Evolutionary conservation across 2,113 vertebrate species (phyloP).

Genomic region (Redunca redunca): DNA sequence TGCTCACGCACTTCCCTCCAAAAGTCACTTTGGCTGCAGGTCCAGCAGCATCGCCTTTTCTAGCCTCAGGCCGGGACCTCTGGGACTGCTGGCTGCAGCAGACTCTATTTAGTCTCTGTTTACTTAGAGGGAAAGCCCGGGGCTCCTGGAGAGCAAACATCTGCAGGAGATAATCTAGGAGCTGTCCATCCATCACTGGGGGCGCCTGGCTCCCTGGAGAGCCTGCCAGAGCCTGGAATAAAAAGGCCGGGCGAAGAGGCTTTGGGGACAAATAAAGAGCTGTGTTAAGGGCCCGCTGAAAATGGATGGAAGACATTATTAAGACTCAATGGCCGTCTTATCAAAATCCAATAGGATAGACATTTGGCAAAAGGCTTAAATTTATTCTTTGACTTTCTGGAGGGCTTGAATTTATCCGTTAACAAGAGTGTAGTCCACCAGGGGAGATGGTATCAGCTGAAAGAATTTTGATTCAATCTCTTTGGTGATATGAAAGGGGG

Average conservation of each 20-base stretch:
- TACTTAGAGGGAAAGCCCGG: slow-evolving; percentile 87
- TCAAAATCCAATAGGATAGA: slow-evolving; percentile 90
- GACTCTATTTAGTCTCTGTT: slow-evolving; percentile 86
- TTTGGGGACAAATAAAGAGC: slow-evolving; percentile 89
- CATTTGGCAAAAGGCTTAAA: slow-evolving; percentile 84
- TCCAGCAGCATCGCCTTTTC: slow-evolving; percentile 27
- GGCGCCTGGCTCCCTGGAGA: slow-evolving; percentile 84
- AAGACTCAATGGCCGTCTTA: slow-evolving; percentile 90
- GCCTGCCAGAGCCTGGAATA: slow-evolving; percentile 84
- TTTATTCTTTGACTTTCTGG: slow-evolving; percentile 85
- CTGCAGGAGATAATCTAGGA: slow-evolving; percentile 89
- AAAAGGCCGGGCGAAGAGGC: slow-evolving; percentile 88
- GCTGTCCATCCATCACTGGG: slow-evolving; percentile 88
- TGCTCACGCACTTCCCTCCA: background rate
- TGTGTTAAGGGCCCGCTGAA: slow-evolving; percentile 85
- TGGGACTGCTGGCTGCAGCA: slow-evolving; percentile 71
- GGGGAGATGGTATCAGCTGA: slow-evolving; percentile 83
- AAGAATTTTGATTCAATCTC: slow-evolving; percentile 78
- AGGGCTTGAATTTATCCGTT: slow-evolving; percentile 83
- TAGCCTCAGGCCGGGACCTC: slow-evolving; percentile 67
- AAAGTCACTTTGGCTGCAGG: slow-evolving; percentile 57
- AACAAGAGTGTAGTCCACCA: slow-evolving; percentile 79
- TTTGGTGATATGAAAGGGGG: slow-evolving; percentile 42
- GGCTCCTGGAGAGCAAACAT: slow-evolving; percentile 87
- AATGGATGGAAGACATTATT: slow-evolving; percentile 88